Conservation (phyloP, 2,888 invertebrate species). For the Thera britannica region DNA sequence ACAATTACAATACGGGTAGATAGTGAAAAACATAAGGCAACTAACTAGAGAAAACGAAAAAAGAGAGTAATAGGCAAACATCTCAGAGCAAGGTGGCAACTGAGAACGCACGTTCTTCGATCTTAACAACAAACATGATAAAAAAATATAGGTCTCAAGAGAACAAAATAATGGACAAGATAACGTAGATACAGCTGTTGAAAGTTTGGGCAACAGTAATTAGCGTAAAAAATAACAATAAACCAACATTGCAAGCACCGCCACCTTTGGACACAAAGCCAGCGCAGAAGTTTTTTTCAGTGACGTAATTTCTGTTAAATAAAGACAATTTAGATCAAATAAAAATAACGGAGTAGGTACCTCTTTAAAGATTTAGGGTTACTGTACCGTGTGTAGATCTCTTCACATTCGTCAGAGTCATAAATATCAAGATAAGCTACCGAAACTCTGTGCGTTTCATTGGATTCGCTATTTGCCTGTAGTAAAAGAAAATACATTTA, state of each 20-base stretch:
- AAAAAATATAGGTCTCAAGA: too few species aligned
- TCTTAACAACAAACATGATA: too few species aligned
- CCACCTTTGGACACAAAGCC: slow-evolving; percentile 46
- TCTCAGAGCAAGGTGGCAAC: neutral
- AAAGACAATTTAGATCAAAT: neutral
- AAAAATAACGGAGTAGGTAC: too few species aligned
- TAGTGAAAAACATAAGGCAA: neutral
- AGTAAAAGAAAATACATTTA: slow-evolving; percentile 4
- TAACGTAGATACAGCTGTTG: neutral
- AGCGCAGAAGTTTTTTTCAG: slow-evolving; percentile 54
- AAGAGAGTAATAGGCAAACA: too few species aligned
- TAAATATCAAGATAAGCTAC: slow-evolving; percentile 45
- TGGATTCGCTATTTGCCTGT: slow-evolving; percentile 25
- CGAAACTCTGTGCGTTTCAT: slow-evolving; percentile 34
- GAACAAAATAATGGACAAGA: too few species aligned
- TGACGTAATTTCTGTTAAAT: slow-evolving; percentile 52
- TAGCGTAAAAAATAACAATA: neutral
- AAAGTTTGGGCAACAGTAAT: slow-evolving; percentile 16
- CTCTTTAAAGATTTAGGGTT: neutral
- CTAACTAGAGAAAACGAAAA: neutral
- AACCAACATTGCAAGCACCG: slow-evolving; percentile 55
- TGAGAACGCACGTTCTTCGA: too few species aligned
- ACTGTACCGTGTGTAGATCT: slow-evolving; percentile 53
- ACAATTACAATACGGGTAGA: neutral
- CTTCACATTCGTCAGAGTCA: slow-evolving; percentile 45